phyloP scores from a whole-genome alignment of 2,888 invertebrate genomes.

The Calameuta pallipes region DNA sequence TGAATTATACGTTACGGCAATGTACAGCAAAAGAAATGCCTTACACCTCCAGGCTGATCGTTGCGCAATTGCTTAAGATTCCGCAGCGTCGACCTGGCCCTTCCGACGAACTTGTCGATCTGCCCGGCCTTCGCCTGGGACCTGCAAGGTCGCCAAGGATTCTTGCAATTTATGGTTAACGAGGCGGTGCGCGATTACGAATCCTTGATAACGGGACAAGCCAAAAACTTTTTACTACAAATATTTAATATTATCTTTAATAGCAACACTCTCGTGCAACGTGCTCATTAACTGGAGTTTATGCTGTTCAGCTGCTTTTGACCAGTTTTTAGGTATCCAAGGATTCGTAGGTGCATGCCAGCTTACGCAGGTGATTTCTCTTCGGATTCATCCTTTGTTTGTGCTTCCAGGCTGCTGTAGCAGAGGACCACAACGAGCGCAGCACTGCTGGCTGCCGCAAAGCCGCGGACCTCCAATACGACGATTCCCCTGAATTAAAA shows the following conservation, averaged over 20 bases:
- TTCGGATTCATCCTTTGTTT: constrained; percentile 23
- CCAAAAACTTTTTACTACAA: not conserved
- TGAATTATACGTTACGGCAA: not conserved
- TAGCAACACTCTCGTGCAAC: not conserved
- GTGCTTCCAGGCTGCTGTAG: constrained; percentile 57
- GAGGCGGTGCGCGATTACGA: not conserved
- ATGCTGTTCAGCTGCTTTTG: not conserved
- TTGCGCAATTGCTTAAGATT: constrained; percentile 48
- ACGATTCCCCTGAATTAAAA: constrained; percentile 52
- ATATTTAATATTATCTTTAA: not conserved
- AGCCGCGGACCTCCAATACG: constrained; percentile 57
- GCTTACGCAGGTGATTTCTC: not conserved
- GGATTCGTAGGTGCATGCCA: not conserved
- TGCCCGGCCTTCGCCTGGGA: constrained; percentile 45
- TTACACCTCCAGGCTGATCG: constrained; percentile 59
- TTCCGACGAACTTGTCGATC: constrained; percentile 48
- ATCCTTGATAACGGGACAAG: not conserved
- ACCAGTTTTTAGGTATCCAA: not conserved
- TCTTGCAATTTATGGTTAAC: not conserved
- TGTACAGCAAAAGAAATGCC: not conserved
- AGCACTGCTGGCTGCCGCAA: constrained; percentile 62
- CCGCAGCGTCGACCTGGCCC: constrained; percentile 43
- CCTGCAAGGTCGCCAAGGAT: constrained; percentile 34
- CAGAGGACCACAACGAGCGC: constrained; percentile 57
- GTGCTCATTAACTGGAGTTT: not conserved